Percentiles rank a stretch among this genome's conserved stretches.
These are phyloP conservation scores for Brachypteracias leptosomus DNA, from an alignment of 2,113 vertebrate species.

Conservation along the genomic window DNA sequence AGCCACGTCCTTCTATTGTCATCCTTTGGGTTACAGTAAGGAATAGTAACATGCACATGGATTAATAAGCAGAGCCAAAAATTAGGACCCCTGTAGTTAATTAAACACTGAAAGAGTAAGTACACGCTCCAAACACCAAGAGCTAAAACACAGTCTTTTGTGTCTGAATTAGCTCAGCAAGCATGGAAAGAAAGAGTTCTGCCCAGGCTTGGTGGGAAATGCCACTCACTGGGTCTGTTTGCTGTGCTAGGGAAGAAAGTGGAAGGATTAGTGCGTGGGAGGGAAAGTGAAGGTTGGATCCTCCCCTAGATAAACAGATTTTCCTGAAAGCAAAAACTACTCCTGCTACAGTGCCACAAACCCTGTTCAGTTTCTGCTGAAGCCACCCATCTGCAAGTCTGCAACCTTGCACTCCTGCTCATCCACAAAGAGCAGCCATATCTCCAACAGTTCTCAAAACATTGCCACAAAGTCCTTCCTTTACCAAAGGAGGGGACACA, in stretches of 20 bases:
- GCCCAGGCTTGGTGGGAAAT: neutral
- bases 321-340: neutral
- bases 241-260: neutral
- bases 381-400: rapidly evolving
- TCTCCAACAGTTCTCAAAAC: neutral
- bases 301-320: neutral
- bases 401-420: neutral
- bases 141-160: neutral
- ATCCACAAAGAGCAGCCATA: rapidly evolving
- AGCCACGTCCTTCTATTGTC: neutral
- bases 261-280: neutral
- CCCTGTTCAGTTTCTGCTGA: neutral
- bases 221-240: rapidly evolving
- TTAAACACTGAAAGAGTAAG: neutral
- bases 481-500: neutral
- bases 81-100: neutral
- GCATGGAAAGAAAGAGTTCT: neutral
- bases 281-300: neutral
- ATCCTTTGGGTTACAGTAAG: neutral
- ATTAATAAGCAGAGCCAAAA: neutral
- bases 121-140: neutral
- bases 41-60: neutral
- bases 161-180: neutral
- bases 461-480: neutral
- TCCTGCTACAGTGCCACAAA: neutral